Conservation (phyloP, 2,797 vertebrate species). For the Kryptopterus vitreolus region DNA sequence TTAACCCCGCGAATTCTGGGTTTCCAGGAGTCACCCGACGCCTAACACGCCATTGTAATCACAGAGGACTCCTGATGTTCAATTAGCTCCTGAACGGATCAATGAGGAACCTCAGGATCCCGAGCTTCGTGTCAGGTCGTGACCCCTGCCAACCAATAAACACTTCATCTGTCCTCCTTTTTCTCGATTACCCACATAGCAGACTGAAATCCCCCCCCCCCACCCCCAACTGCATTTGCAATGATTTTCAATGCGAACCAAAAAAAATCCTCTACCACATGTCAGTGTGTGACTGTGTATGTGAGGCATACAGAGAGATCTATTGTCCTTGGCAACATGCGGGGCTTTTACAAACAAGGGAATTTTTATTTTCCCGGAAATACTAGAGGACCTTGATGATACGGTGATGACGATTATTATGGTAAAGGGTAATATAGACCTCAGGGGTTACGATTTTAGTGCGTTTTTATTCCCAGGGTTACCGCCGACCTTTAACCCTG, state of each 20-base stretch:
- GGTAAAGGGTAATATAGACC: neutral
- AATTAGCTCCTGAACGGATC: conserved; percentile 47
- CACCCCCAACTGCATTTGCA: conserved; percentile 46
- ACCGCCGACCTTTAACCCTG: neutral
- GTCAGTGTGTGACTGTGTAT: conserved; percentile 11
- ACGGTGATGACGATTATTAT: neutral
- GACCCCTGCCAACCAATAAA: conserved; percentile 38
- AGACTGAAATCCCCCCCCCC: conserved; percentile 42
- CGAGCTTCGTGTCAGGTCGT: conserved; percentile 40
- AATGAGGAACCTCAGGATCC: conserved; percentile 37
- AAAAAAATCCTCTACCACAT: conserved; percentile 23
- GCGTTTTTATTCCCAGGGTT: too few species aligned
- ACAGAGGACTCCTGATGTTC: conserved; percentile 35
- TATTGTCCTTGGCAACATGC: conserved; percentile 19
- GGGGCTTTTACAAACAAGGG: neutral
- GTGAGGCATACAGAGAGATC: conserved; percentile 16
- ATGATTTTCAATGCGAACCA: conserved; percentile 46
- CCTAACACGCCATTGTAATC: conserved; percentile 27
- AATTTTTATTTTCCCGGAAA: neutral
- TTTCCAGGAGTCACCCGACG: neutral
- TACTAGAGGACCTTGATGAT: neutral
- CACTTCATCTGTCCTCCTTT: conserved; percentile 35
- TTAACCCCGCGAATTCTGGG: neutral
- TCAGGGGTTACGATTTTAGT: neutral
- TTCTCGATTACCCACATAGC: conserved; percentile 9